These are phyloP conservation scores for Galerucella calmariensis DNA, from an alignment of 2,888 invertebrate genomes.

Conservation along the genomic window DNA sequence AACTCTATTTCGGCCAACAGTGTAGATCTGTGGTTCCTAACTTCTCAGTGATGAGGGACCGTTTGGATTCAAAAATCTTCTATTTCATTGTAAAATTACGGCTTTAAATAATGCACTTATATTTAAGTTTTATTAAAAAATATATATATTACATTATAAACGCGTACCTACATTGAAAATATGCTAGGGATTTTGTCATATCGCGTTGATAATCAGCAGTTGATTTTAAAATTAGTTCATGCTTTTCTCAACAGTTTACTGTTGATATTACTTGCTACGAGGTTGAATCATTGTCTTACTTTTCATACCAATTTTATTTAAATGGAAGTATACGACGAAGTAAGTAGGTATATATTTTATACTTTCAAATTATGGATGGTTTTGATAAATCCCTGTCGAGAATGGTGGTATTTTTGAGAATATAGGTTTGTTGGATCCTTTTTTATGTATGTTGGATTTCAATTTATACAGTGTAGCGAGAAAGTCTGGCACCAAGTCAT, in stretches of 20 bases:
- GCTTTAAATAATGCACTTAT: neutral
- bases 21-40: too few species aligned
- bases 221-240: conserved; percentile 1
- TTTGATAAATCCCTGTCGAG: too few species aligned
- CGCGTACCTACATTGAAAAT: neutral
- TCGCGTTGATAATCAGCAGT: neutral
- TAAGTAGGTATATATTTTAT: neutral
- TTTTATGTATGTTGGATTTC: neutral
- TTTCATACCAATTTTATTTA: neutral
- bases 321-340: neutral
- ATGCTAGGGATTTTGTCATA: neutral
- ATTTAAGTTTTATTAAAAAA: neutral
- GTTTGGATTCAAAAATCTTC: too few species aligned
- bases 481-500: too few species aligned
- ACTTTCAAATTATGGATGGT: neutral
- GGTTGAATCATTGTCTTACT: neutral
- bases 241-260: neutral
- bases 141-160: neutral
- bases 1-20: too few species aligned
- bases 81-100: too few species aligned
- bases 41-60: too few species aligned
- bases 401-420: too few species aligned
- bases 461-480: too few species aligned
- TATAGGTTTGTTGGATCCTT: neutral
- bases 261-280: neutral